phyloP scores from a whole-genome alignment of 2,888 invertebrate genomes.

The Geotrupes spiniger region DNA sequence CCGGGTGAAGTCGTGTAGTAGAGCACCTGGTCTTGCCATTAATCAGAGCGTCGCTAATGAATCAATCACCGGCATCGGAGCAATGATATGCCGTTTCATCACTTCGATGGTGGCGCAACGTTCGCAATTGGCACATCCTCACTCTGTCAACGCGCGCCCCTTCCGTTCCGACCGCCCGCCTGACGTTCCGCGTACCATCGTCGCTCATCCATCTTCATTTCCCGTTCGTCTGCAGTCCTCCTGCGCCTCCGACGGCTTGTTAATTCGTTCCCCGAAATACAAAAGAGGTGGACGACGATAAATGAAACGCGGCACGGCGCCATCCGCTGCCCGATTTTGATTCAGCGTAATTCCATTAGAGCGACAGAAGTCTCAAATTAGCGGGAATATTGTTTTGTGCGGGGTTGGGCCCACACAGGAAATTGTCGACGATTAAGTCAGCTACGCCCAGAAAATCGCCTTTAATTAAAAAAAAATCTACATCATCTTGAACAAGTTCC shows the following conservation, averaged over 20 bases:
- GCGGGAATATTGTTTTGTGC: constrained; percentile 30
- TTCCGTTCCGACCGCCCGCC: constrained; percentile 29
- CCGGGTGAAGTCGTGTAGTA: neutral
- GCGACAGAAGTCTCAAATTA: constrained; percentile 33
- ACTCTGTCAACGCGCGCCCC: constrained; percentile 21
- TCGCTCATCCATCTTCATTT: constrained; percentile 38
- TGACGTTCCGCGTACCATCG: too few species aligned
- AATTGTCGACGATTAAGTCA: too few species aligned
- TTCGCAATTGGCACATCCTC: constrained; percentile 2
- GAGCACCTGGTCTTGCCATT: constrained; percentile 17
- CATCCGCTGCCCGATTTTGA: constrained; percentile 34
- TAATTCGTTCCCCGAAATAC: constrained; percentile 37
- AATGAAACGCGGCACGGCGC: constrained; percentile 35
- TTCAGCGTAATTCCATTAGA: constrained; percentile 28
- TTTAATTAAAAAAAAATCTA: too few species aligned
- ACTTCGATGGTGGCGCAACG: constrained; percentile 11
- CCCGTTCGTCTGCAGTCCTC: constrained; percentile 37
- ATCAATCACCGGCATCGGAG: constrained; percentile 14
- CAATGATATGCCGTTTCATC: constrained; percentile 19
- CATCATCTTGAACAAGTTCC: too few species aligned
- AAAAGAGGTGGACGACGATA: too few species aligned
- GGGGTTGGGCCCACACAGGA: too few species aligned
- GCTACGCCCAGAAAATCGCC: too few species aligned
- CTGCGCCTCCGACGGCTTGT: constrained; percentile 27
- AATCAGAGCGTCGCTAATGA: constrained; percentile 19